These are phyloP conservation scores for Danio jaintianensis DNA, from an alignment of 2,797 vertebrate genomes.

Conservation along the genomic window DNA sequence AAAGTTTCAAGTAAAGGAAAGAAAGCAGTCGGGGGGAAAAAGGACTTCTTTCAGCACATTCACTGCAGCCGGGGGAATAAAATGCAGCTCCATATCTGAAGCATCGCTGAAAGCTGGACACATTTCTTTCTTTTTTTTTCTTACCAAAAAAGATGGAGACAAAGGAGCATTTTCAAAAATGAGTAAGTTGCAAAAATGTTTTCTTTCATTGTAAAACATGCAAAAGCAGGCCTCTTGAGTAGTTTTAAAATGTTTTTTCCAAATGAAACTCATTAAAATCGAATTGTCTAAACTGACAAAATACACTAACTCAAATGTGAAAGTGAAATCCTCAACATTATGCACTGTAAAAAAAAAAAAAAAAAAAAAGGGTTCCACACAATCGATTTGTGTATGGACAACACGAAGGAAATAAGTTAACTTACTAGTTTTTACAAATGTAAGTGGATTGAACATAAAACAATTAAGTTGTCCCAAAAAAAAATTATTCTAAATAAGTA, in stretches of 20 bases:
- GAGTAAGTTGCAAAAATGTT: conserved; percentile 28
- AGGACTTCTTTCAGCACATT: conserved; percentile 12
- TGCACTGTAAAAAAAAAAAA: too few species aligned
- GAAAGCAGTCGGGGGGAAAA: conserved; percentile 16
- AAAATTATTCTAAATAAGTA: too few species aligned
- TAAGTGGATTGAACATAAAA: too few species aligned
- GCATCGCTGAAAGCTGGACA: not conserved
- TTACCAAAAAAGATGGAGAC: not conserved
- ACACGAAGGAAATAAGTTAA: too few species aligned
- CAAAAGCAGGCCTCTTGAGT: not conserved
- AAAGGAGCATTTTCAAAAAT: conserved; percentile 17
- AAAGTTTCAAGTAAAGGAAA: conserved; percentile 37
- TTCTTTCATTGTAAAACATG: conserved; percentile 6
- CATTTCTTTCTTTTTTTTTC: not conserved
- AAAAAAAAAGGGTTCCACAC: too few species aligned
- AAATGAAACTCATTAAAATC: not conserved
- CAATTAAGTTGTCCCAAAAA: too few species aligned
- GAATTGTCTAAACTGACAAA: not conserved
- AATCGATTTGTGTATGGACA: too few species aligned
- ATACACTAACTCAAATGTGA: not conserved
- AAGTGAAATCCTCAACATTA: too few species aligned
- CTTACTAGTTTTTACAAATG: too few species aligned
- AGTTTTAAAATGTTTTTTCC: not conserved
- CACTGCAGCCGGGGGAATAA: conserved; percentile 25
- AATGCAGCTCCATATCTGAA: conserved; percentile 11